phyloP scores from a whole-genome alignment of 2,888 invertebrate genomes.

The Cordilura impudica region DNA sequence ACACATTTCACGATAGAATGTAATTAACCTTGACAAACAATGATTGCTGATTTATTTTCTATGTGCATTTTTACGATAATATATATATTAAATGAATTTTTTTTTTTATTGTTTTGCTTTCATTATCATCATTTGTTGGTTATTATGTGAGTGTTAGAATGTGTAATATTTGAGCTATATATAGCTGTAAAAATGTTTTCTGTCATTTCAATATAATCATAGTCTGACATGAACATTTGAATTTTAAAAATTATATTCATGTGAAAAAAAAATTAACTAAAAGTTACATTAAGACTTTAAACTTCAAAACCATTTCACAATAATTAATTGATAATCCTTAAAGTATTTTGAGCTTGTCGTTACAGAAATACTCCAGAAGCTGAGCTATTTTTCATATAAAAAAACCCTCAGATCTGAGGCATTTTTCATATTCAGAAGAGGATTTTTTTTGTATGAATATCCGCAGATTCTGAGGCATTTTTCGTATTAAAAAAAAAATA shows the following conservation, averaged over 20 bases:
- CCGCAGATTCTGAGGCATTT: no score
- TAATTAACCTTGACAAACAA: conserved; percentile 50
- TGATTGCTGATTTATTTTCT: conserved; percentile 11
- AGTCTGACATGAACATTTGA: conserved; percentile 10
- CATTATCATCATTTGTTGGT: conserved; percentile 1
- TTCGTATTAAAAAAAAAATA: no score
- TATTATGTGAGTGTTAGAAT: neutral
- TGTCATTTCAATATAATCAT: conserved; percentile 1
- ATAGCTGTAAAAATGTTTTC: conserved; percentile 22
- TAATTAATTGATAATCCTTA: no score
- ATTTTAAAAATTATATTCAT: conserved; percentile 5
- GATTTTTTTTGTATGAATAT: no score
- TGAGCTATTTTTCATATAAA: no score
- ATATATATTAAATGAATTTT: neutral
- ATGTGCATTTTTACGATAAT: conserved; percentile 1
- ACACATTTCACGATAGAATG: neutral
- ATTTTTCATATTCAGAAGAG: no score
- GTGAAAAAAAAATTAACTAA: neutral
- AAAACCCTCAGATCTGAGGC: no score
- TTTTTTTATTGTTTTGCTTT: conserved; percentile 35
- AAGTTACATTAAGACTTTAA: no score
- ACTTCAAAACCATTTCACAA: no score
- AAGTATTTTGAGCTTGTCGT: no score
- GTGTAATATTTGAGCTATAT: conserved; percentile 26
- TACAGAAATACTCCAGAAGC: no score